Conservation (phyloP, 1,140 invertebrate genomes). For the Drosophila eugracilis region DNA sequence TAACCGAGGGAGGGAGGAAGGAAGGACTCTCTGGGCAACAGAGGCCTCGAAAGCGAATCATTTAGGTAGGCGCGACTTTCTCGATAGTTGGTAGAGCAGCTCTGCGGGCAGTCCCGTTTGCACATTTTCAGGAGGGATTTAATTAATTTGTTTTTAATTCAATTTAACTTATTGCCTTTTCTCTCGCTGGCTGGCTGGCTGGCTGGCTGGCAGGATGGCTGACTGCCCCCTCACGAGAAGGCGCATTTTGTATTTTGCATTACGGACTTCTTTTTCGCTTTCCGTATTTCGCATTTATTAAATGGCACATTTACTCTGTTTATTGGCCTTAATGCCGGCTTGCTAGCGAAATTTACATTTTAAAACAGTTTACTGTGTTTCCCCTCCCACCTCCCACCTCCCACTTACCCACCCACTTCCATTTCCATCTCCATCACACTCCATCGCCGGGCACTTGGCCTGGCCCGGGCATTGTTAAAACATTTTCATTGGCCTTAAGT, state of each 20-base stretch:
- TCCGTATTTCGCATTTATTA: conserved; percentile 64
- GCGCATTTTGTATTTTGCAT: conserved; percentile 46
- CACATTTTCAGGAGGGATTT: conserved; percentile 70
- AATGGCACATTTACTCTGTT: conserved; percentile 81
- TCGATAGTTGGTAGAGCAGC: no score
- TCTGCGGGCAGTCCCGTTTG: conserved; percentile 16
- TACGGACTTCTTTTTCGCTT: conserved; percentile 43
- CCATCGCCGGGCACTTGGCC: conserved; percentile 19
- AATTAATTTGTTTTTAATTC: conserved; percentile 84
- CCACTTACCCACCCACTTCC: no score
- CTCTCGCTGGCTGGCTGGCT: not conserved
- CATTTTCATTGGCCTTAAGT: conserved; percentile 83
- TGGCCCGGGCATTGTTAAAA: conserved; percentile 64
- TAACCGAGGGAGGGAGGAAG: no score
- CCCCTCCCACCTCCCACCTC: no score
- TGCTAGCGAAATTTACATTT: conserved; percentile 80
- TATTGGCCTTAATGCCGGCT: conserved; percentile 82
- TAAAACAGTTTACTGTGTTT: conserved; percentile 75
- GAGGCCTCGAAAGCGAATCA: no score
- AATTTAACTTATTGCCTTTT: conserved; percentile 75
- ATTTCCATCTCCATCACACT: not conserved
- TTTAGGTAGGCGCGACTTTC: no score
- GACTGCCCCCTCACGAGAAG: not conserved
- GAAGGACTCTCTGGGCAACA: no score
- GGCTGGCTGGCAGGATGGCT: not conserved